Conservation (phyloP, 2,888 invertebrate species). For the Monopis laevigella region DNA sequence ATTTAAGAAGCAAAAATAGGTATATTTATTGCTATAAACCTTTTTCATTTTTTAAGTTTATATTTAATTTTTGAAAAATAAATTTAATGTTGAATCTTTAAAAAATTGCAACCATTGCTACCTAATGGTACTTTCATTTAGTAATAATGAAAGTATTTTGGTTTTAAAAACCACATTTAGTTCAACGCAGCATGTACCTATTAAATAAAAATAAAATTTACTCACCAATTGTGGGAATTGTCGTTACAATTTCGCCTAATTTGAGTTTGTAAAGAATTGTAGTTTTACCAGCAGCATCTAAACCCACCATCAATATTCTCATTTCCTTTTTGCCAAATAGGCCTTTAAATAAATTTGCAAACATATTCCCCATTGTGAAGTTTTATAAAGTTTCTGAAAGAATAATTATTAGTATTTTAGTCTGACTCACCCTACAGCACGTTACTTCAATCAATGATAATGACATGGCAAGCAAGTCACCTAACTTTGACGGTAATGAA, state of each 20-base stretch:
- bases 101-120: too few relatives aligned
- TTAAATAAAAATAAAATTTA: slow-evolving; percentile 24
- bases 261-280: slow-evolving; percentile 99
- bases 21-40: too few relatives aligned
- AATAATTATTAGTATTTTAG: slow-evolving; percentile 32
- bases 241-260: slow-evolving; percentile 99
- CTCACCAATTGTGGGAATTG: slow-evolving; percentile 99
- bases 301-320: slow-evolving; percentile 99
- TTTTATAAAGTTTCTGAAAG: slow-evolving; percentile 62
- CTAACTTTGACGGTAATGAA: slow-evolving; percentile 21
- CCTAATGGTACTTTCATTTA: too few relatives aligned
- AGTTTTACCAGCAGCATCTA: slow-evolving; percentile 99
- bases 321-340: slow-evolving; percentile 99
- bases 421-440: slow-evolving; percentile 58
- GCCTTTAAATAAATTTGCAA: slow-evolving; percentile 97
- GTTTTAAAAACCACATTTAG: too few relatives aligned
- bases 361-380: slow-evolving; percentile 95
- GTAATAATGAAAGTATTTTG: too few relatives aligned
- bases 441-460: slow-evolving; percentile 61
- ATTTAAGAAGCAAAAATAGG: too few relatives aligned
- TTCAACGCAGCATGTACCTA: too few relatives aligned
- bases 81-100: too few relatives aligned
- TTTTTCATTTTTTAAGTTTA: too few relatives aligned
- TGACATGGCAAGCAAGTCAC: slow-evolving; percentile 65
- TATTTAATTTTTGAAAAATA: too few relatives aligned